phyloP scores from a whole-genome alignment of 1,140 invertebrate species.

The Phortica variegata region DNA sequence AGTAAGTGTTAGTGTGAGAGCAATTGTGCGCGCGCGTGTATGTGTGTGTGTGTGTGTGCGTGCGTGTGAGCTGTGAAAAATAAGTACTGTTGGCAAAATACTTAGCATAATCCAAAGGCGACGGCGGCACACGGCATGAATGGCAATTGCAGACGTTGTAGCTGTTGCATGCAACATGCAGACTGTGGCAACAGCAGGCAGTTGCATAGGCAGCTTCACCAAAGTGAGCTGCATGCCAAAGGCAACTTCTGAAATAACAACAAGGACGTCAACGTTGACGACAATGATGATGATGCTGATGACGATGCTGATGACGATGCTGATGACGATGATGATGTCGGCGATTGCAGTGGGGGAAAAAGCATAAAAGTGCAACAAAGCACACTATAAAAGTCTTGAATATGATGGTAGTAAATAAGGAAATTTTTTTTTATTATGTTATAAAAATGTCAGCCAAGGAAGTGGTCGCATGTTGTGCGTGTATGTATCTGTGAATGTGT shows the following conservation, averaged over 20 bases:
- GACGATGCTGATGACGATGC: too few species aligned
- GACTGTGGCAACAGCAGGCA: slow-evolving; percentile 2
- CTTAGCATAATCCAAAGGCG: slow-evolving; percentile 41
- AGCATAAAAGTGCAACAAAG: slow-evolving; percentile 16
- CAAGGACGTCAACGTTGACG: too few species aligned
- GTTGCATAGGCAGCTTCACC: too few species aligned
- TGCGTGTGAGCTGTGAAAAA: slow-evolving; percentile 14
- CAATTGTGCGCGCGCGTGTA: too few species aligned
- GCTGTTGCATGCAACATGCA: neutral
- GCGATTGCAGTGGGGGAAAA: neutral
- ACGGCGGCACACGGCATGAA: slow-evolving; percentile 9
- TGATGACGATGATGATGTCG: too few species aligned
- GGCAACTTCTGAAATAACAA: too few species aligned
- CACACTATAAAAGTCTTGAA: too few species aligned
- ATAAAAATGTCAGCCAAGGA: slow-evolving; percentile 23
- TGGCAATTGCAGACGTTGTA: too few species aligned
- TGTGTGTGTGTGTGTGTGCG: slow-evolving; percentile 3
- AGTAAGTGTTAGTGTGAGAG: slow-evolving; percentile 10
- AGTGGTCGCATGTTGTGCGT: slow-evolving; percentile 8
- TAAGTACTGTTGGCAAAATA: slow-evolving; percentile 29
- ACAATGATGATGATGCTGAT: too few species aligned
- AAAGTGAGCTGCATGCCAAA: too few species aligned
- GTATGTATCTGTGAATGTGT: slow-evolving; percentile 4
- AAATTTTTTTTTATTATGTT: slow-evolving; percentile 29
- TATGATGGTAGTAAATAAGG: too few species aligned